Base-by-base conservation (phyloP, 2,797 vertebrate genomes). In the Anisognathus igniventris region DNA sequence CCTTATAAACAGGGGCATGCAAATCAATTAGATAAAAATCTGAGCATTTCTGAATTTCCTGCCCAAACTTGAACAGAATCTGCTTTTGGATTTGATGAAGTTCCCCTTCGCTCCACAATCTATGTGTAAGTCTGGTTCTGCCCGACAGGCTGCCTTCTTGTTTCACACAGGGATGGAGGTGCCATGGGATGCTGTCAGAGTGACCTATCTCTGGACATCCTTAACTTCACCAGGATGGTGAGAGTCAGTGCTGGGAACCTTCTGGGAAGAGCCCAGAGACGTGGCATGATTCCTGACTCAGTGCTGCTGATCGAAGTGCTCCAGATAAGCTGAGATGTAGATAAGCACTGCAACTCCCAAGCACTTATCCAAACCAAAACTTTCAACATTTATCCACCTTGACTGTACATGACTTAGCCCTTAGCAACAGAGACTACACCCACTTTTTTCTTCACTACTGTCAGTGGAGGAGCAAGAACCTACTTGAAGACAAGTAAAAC, bases 21-120 rank as follows among this genome's bases (percentile, higher is more conserved):
- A 96, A 96, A 97, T 96, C 75, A 86, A 79, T 94, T 73, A 96
- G 95, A 93, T 97, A 96, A 90, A 95, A 96, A 97, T 96, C 91
- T 91, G 70, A 95, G 82, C 67, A 64, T 80, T 92, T 96, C 67
- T 96, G 88, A 90, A 79, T 76, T 86, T 95, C 92, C 25, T 96
- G 91, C 89, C 90, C 88, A 71, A 91, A 96, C 93, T 92, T 93
- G 95, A 97, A 90, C 45, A 79, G 79, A 90, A 85, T 81, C 57
- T 91, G 78, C 67, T 62, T 79, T 88, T 86, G 60, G 64, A 60
- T 95, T 96, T 81, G 56, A 57, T 73, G 73, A 96, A 88, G 93
- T 80, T 73, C n/a, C 56, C 44, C 19, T 85, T 86, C 20, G 12
- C 33, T 82, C 51, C 53, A n/a, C 83, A 56, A 37, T 28, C 27